Conservation (phyloP, 2,113 vertebrate species). For the Panurus biarmicus region DNA sequence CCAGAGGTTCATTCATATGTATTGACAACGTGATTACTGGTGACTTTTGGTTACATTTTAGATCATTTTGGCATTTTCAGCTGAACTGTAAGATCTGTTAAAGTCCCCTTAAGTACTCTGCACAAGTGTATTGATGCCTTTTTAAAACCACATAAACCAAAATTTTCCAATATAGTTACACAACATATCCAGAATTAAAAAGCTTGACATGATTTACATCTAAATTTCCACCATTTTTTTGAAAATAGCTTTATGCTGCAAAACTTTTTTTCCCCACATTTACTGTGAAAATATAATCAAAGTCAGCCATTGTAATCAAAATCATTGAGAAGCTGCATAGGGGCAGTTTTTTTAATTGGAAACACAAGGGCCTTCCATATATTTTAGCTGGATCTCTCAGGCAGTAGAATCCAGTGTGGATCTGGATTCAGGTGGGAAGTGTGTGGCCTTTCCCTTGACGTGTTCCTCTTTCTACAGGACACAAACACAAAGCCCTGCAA, state of each 20-base stretch:
- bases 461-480: not conserved
- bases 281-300: not conserved
- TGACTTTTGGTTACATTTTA: not conserved
- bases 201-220: not conserved
- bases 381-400: not conserved
- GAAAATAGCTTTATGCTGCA: not conserved
- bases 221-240: not conserved
- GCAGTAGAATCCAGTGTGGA: not conserved
- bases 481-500: not conserved
- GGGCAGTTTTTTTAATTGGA: too few species aligned
- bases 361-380: not conserved
- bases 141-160: not conserved
- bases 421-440: not conserved
- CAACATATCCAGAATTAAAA: not conserved
- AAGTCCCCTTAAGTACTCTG: not conserved
- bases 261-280: not conserved
- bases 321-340: not conserved
- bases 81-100: not conserved
- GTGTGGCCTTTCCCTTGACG: not conserved
- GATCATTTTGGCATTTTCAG: not conserved
- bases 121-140: rapidly evolving
- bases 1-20: not conserved
- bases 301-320: not conserved
- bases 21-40: not conserved
- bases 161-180: not conserved